Percentiles rank a stretch among this genome's conserved stretches.
These are phyloP conservation scores for Coccyzus lansbergi DNA, from an alignment of 2,797 vertebrate genomes.

Conservation along the genomic window DNA sequence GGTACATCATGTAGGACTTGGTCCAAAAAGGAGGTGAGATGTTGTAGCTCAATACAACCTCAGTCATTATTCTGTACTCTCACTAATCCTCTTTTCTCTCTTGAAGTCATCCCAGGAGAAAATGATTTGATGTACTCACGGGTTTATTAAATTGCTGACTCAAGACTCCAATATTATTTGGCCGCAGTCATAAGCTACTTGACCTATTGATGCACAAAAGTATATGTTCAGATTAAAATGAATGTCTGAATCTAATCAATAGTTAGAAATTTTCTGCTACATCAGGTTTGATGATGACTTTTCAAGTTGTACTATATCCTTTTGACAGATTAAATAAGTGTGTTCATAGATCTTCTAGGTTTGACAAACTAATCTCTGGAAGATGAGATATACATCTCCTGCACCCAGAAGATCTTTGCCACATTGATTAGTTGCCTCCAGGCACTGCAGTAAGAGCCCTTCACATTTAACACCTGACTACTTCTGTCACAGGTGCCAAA, in stretches of 20 bases:
- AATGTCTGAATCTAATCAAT: conserved; percentile 50
- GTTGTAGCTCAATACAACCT: neutral
- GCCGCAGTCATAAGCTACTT: neutral
- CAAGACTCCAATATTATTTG: neutral
- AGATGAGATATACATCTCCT: conserved; percentile 37
- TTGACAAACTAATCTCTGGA: conserved; percentile 63
- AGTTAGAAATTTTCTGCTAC: conserved; percentile 60
- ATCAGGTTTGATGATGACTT: conserved; percentile 55
- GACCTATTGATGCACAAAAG: conserved; percentile 40
- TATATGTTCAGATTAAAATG: conserved; percentile 29
- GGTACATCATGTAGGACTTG: neutral
- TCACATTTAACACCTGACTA: conserved; percentile 9
- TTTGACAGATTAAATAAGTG: conserved; percentile 51
- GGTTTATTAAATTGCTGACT: conserved; percentile 22
- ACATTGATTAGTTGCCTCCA: conserved; percentile 50
- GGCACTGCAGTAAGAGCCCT: neutral
- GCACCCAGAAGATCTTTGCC: conserved; percentile 9
- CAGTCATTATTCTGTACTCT: neutral
- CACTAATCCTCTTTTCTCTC: neutral
- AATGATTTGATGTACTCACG: neutral
- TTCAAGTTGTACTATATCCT: conserved; percentile 47
- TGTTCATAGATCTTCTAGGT: conserved; percentile 50
- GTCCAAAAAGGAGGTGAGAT: neutral
- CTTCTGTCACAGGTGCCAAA: conserved; percentile 18
- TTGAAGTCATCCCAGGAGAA: neutral